phyloP scores from a whole-genome alignment of 1,140 invertebrate genomes.

The Stegodyphus mimosarum region DNA sequence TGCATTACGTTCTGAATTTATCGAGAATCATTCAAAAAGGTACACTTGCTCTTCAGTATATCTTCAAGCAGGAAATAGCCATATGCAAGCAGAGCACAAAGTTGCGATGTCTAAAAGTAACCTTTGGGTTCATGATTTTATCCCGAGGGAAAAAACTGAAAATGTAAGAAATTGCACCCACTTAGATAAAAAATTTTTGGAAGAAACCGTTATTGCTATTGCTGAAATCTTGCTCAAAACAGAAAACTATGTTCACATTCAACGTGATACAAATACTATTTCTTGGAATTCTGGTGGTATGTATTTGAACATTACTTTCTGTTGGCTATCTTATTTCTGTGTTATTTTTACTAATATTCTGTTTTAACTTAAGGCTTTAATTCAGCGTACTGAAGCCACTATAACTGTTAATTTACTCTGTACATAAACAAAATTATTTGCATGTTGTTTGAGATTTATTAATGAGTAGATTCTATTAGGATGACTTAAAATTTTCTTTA shows the following conservation, averaged over 20 bases:
- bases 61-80: background rate
- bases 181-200: conserved; percentile 77
- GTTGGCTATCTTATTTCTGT: too few relatives aligned
- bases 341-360: too few relatives aligned
- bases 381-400: too few relatives aligned
- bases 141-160: conserved; percentile 76
- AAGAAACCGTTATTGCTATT: conserved; percentile 75
- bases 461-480: too few relatives aligned
- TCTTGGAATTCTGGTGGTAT: conserved; percentile 77
- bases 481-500: too few relatives aligned
- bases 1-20: conserved; percentile 35
- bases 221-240: conserved; percentile 71
- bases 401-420: too few relatives aligned
- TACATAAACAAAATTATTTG: too few relatives aligned
- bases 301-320: background rate
- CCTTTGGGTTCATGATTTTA: conserved; percentile 70
- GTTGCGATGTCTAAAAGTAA: background rate
- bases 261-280: conserved; percentile 61
- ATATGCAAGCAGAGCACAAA: background rate
- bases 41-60: background rate
- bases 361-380: too few relatives aligned
- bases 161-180: conserved; percentile 87
- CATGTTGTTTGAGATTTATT: too few relatives aligned
- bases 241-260: conserved; percentile 67
- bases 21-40: background rate